Base-by-base conservation (phyloP, 1,140 invertebrate genomes). In the Apis cerana region DNA sequence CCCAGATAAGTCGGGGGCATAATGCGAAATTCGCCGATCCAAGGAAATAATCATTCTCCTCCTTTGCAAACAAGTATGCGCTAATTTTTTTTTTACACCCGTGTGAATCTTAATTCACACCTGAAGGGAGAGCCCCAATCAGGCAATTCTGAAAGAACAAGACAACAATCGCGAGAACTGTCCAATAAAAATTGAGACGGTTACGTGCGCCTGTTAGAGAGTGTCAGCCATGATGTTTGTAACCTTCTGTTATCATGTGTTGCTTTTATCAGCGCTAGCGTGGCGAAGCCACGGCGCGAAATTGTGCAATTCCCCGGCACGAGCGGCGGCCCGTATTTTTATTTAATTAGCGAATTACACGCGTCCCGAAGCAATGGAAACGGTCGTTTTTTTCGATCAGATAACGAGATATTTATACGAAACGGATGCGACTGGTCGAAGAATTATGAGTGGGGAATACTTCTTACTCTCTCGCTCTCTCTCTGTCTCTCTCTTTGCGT, bases 331-430 rank as follows among this genome's bases (percentile, higher is more conserved):
- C 64, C 62, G 64, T 76, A 56, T 76, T 64, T 82, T 82, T 82
- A 82, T 82, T 82, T 82, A 82, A 82, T 82, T 82, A 82, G 80
- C 72, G 80, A 68, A 75, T 82, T 82, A 76, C 80, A 76, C 62
- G 64, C 80, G 80, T 68, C 54, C 80, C 65, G 56, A 43, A 43
- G 80, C 74, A 69, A 82, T 76, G 74, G 48, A 59, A 76, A 59
- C 54, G 76, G 64, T 76, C 78, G 62, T 62, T 65, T 82, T 43
- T 80, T 23, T 59, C 72, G 48, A 82, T 82, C 80, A 75, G 80
- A 82, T 82, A 82, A 48, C 72, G 33, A 19, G 74, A 76, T 82
- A 82, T 76, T 82, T 82, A 82, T 76, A 61, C 15, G 72, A 82
- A 82, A 76, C 80, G 80, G 80, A 82, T 82, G 52, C 64, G 74